Base-by-base conservation (phyloP, 2,797 vertebrate species). In the Argya squamiceps region DNA sequence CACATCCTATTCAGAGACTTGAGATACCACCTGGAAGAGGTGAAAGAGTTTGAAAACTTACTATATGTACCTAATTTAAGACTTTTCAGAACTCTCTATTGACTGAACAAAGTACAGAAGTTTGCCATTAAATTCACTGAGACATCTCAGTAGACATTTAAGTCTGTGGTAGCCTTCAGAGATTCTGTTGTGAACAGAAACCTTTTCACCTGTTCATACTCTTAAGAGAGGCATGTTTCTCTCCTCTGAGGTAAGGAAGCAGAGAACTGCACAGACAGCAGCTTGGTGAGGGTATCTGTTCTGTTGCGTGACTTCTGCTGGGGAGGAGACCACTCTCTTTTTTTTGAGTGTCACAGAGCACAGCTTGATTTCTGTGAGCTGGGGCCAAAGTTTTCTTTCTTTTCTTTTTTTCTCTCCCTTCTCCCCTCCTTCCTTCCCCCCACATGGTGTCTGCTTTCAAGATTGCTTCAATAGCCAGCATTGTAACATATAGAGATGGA, bases 381-480 rank as follows among this genome's bases (percentile, higher is more conserved):
- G 49, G 5, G 50, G 84, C 95, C 91, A 94, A 91, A 76, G 14
- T 67, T 93, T 86, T 71, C 34, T 44, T 76, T 84, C 47, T 82
- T 70, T 67, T 59, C 71, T 92, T 44, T 29, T 80, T 73, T 90
- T 82, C 41, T 74, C 24, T 63, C 49, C 30, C 44, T 74, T 16
- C 20, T 93, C 55, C 29, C 32, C 82, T 89, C 39, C 53, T 91
- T 88, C 56, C 64, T 94, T 88, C 46, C 62, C 87, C 71, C 58
- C n/a, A 71, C 65, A 76, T 74, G 84, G 91, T 92, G 37, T 89
- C 79, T 95, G 89, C 84, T 94, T 96, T 95, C 92, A 96, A 94
- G 82, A 78, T 84, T 81, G 50, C 43, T 92, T 92, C 87, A 96
- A 91, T 82, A 92, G 89, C 47, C 67, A 84, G 47, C 52, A 88